These are phyloP conservation scores for Troilus luridus DNA, from an alignment of 2,888 invertebrate genomes.

Conservation along the genomic window DNA sequence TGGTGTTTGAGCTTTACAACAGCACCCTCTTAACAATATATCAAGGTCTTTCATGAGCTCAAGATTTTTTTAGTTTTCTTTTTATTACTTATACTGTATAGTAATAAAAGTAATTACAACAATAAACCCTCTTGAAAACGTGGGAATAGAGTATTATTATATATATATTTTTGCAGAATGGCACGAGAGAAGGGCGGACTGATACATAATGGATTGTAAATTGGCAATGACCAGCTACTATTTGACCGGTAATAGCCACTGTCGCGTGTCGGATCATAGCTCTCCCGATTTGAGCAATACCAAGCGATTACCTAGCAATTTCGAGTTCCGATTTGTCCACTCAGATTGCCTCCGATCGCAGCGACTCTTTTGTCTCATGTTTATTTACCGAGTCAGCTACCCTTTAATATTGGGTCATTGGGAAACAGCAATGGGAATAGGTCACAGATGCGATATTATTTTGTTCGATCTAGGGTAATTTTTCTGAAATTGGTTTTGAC, in stretches of 20 bases:
- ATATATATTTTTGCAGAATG: not conserved
- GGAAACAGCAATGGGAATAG: not conserved
- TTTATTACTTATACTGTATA: no score
- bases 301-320: not conserved
- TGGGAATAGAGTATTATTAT: not conserved
- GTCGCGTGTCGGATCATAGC: not conserved
- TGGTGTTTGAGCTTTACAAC: no score
- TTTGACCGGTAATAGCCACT: not conserved
- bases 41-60: no score
- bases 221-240: not conserved
- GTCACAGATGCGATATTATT: not conserved
- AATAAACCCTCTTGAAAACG: not conserved
- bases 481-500: not conserved
- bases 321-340: not conserved
- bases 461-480: not conserved
- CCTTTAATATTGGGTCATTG: not conserved
- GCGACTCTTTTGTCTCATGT: not conserved
- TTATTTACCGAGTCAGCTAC: not conserved
- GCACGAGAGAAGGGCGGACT: not conserved
- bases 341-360: not conserved
- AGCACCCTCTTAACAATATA: no score
- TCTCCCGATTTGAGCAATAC: not conserved
- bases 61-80: no score
- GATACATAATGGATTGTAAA: conserved; percentile 10
- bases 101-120: no score